Evolutionary conservation across 2,888 invertebrate genomes (phyloP), one percentile per base, ranked within the genome.

Genomic region (Heliconius sara): DNA sequence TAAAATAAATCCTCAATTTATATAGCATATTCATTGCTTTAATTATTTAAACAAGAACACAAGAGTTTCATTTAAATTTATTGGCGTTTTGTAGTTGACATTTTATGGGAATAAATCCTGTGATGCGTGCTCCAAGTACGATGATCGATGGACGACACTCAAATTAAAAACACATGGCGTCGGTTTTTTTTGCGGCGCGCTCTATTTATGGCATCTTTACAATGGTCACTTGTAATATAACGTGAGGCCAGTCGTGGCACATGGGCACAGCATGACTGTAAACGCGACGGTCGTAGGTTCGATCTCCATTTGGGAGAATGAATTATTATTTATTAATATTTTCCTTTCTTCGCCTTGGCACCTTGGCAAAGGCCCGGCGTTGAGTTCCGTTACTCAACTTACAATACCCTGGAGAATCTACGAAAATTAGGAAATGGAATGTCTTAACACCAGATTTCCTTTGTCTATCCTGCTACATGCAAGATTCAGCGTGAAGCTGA

Each of bases 101-200:
- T 70, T 71, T 68, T 75, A 71, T 52, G n/a, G 9, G 67, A 73
- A 78, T 68, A 74, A 78, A 73, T 73, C 52, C 34, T 19, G 25
- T 39, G 72, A 66, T 30, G 39, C 43, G 43, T 72, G 63, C 30
- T 60, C 30, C 43, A 25, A 57, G 6, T 25, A 16, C 27, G 71
- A 77, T 77, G 71, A 71, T 71, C 60, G 27, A 77, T 47, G 60
- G 43, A 34, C 39, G 57, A 39, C 63, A 60, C 39, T 74, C 74
- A 65, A 65, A 65, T 72, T 39, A 74, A 74, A 74, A 60, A 74
- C 43, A 65, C 4, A 74, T 27, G 63, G 57, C 13, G 25, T 13
- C 22, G 30, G 72, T 57, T 72, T 57, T 72, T 72, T 72, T 72
- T 57, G 72, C 13, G 57, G 72, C n/a, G 6, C 12, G 5, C 72